Conservation (phyloP, 2,888 invertebrate species). For the Cybosia mesomella region DNA sequence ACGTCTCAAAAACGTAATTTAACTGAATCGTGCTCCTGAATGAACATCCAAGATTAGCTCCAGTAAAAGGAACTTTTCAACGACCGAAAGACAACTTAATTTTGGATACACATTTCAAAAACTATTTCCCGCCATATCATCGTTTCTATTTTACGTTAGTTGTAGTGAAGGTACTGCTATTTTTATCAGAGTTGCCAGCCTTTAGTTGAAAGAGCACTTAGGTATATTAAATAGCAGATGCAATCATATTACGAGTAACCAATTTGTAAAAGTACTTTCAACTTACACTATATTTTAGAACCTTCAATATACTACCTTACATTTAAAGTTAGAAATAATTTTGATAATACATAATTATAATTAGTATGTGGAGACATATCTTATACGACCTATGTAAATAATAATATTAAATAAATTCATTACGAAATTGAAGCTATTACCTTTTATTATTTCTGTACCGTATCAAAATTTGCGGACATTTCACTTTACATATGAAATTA, state of each 20-base stretch:
- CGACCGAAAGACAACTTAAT: no score
- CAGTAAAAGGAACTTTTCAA: no score
- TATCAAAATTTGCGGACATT: no score
- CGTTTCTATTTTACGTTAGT: neutral
- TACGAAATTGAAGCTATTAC: constrained; percentile 33
- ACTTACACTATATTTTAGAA: constrained; percentile 8
- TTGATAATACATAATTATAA: constrained; percentile 58
- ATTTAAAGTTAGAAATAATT: constrained; percentile 49
- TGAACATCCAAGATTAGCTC: no score
- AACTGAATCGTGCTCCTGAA: no score
- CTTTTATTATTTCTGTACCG: constrained; percentile 14
- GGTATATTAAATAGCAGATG: neutral
- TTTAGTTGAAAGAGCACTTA: neutral
- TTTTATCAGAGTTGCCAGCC: neutral
- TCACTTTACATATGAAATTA: no score
- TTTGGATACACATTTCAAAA: no score
- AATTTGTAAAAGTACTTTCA: neutral
- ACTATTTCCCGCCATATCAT: no score
- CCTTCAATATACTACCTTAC: constrained; percentile 25
- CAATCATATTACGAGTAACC: neutral
- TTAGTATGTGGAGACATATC: constrained; percentile 76
- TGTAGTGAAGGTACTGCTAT: no score
- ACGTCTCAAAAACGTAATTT: no score
- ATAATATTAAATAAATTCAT: constrained; percentile 60
- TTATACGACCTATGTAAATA: constrained; percentile 68